Evolutionary conservation across 1,140 invertebrate genomes (phyloP), one percentile per base, ranked within the genome.

Genomic region (Whitmania pigra): DNA sequence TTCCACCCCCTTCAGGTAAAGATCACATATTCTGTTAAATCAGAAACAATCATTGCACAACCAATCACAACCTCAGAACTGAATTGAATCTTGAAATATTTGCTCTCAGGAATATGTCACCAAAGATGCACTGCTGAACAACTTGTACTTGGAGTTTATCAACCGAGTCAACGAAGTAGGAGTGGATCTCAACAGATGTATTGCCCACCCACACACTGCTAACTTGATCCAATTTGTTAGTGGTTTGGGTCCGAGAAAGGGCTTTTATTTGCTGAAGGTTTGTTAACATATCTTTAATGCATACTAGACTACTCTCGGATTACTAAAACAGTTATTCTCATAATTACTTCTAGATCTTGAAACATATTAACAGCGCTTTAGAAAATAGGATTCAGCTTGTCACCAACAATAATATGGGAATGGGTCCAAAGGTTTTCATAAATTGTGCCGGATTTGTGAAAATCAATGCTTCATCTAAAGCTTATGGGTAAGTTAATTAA

Each of bases 381-480:
- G 93, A 97, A 82, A 97, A 95, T 80, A 85, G 95, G 80, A 94
- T 93, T 0, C 94, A 97, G 78, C 83, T 99, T 1, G 93, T 99
- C 0, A 96, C 93, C 0, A 88, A 3, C 97, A 93, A 17, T 49
- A 0, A 49, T 13, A 49, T 82, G 91, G 31, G 95, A 77, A 91
- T 99, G 90, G 96, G 95, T 3, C 94, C 95, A 0, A 97, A 95
- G 83, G 92, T 99, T 0, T 98, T 99, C 77, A 93, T 99, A 74
- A 99, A 99, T 80, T 98, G 94, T 84, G 93, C 95, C 54, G 97
- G 96, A 53, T 99, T 99, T 77, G 96, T 99, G 29, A 97, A 94
- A 84, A 97, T 99, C 74, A 94, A 99, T 75, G 97, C 94, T 0
- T 92, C 90, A 49, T 49, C 43, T 7, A 49, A 7, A 49, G 43